Percentiles rank a stretch among this genome's conserved stretches.
phyloP scores from a whole-genome alignment of 2,888 invertebrate species.

The Globia sparganii region DNA sequence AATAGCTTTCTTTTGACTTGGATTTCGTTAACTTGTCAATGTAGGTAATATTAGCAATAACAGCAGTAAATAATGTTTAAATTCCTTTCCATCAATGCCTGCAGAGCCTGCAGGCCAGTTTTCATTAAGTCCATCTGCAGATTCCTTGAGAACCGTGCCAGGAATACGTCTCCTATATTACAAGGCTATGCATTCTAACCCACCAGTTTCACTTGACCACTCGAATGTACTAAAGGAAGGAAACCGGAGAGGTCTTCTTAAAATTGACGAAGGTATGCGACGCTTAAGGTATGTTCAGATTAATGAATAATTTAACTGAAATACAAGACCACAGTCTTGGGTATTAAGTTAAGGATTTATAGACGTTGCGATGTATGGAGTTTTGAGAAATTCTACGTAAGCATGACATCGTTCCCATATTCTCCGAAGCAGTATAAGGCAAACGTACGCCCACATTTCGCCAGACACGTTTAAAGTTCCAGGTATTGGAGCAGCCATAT shows the following conservation, averaged over 20 bases:
- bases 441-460: background rate
- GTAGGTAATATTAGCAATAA: background rate
- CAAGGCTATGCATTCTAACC: slow-evolving; percentile 36
- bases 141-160: slow-evolving; percentile 65
- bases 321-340: slow-evolving; percentile 60
- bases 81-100: slow-evolving; percentile 27
- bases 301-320: slow-evolving; percentile 65
- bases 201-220: slow-evolving; percentile 24
- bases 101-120: slow-evolving; percentile 15
- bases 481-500: background rate
- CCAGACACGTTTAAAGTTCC: background rate
- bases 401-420: background rate
- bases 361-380: background rate
- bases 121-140: slow-evolving; percentile 61
- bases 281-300: slow-evolving; percentile 56
- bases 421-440: background rate
- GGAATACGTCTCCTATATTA: slow-evolving; percentile 67
- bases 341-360: slow-evolving; percentile 46
- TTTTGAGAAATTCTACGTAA: background rate
- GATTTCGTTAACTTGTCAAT: background rate
- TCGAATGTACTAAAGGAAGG: background rate
- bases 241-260: background rate
- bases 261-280: slow-evolving; percentile 21
- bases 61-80: slow-evolving; percentile 11
- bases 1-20: too few relatives aligned